Evolutionary conservation across 2,797 vertebrate species (phyloP), one percentile per base, ranked within the genome.

Genomic region (Melanotaenia parkinsoni): DNA sequence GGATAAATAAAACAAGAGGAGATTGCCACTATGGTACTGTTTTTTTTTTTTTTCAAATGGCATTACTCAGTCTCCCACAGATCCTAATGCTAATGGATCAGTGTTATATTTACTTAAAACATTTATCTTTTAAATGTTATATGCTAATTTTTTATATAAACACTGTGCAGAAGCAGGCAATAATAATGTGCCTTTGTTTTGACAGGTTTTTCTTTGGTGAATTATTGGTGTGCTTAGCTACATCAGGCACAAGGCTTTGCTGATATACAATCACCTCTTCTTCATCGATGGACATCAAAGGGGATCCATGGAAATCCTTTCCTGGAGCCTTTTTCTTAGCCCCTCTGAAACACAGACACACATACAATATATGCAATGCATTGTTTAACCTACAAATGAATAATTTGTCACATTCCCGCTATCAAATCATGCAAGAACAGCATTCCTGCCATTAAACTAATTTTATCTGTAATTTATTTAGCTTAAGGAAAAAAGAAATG

Each of bases 211-310:
- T n/a, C n/a, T 69, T 85, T 40, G 70, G 68, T 9, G 30, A 4
- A 70, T 54, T 72, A 2, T n/a, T 13, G 50, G 53, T 58, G 76
- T 57, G 62, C 81, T 77, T 82, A 56, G 74, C 14, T 54, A 82
- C 82, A 40, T 64, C 62, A 62, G 68, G 85, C 74, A 74, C 86
- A 28, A 67, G 56, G 40, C 62, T 38, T 54, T 79, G n/a, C 57
- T 1, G 5, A 60, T 38, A 62, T 67, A 86, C 56, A 24, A 57
- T 87, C 91, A 95, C 95, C 81, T 95, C 93, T 62, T 20, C 90
- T 93, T 98, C 97, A 62, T 60, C 58, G 53, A 97, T 47, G 61
- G 93, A 86, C 51, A 89, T 5, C 74, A 97, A 90, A 70, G 32
- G 67, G 43, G 90, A 88, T 68, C 65, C 2, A 32, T 18, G 35